phyloP scores from a whole-genome alignment of 2,888 invertebrate genomes.

The Pteria penguin region DNA sequence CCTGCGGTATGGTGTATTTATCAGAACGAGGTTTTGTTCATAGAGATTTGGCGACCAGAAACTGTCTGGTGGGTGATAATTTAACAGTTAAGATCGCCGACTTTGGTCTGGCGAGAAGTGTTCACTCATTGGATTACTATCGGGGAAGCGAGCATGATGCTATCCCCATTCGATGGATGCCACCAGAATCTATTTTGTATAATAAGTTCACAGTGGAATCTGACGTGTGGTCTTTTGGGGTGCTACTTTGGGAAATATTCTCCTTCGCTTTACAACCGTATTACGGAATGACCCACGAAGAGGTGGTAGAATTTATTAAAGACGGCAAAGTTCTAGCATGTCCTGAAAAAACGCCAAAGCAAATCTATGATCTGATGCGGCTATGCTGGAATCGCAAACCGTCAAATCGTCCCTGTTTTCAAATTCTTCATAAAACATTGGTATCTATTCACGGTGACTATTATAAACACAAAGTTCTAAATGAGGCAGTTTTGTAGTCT shows the following conservation, averaged over 20 bases:
- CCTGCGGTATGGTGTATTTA: conserved; percentile 96
- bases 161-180: conserved; percentile 99
- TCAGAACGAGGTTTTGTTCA: conserved; percentile 97
- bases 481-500: conserved; percentile 34
- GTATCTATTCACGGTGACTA: conserved; percentile 81
- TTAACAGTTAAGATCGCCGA: conserved; percentile 98
- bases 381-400: conserved; percentile 95
- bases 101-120: conserved; percentile 96
- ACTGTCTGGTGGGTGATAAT: conserved; percentile 95
- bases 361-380: conserved; percentile 94
- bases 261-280: conserved; percentile 97
- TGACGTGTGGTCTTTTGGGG: conserved; percentile 98
- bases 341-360: conserved; percentile 91
- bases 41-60: conserved; percentile 95
- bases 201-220: conserved; percentile 97
- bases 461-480: conserved; percentile 47
- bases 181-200: conserved; percentile 95
- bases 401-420: conserved; percentile 90
- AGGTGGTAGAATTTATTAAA: conserved; percentile 95
- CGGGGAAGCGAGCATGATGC: conserved; percentile 88
- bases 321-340: conserved; percentile 94
- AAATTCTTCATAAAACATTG: conserved; percentile 81
- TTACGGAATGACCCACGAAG: conserved; percentile 97
- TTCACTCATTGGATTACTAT: conserved; percentile 92
- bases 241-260: conserved; percentile 98